Evolutionary conservation across 2,797 vertebrate species (phyloP).

Genomic region (Myotis findleyi): DNA sequence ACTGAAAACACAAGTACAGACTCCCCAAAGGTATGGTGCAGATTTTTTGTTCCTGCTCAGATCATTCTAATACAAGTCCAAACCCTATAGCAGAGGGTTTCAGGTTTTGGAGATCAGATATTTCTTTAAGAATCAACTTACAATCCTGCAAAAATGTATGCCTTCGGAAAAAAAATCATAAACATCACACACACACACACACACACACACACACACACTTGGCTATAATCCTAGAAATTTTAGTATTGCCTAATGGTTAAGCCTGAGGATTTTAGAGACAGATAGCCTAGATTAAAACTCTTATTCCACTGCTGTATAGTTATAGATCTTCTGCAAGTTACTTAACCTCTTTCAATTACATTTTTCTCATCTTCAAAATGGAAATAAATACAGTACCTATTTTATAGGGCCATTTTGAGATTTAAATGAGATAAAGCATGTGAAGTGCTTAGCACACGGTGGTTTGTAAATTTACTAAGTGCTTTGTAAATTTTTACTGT

Average conservation of each 20-base stretch:
- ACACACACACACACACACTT: rapidly evolving
- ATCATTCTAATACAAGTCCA: not conserved
- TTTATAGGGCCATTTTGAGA: not conserved
- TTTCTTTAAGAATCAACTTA: not conserved
- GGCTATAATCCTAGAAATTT: constrained; percentile 21
- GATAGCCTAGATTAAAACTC: not conserved
- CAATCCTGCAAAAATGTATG: constrained; percentile 37
- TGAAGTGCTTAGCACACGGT: not conserved
- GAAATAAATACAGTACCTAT: not conserved
- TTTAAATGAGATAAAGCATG: not conserved
- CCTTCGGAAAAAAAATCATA: not conserved
- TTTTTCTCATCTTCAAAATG: constrained; percentile 36
- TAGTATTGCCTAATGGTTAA: not conserved
- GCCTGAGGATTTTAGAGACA: not conserved
- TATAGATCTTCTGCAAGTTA: not conserved
- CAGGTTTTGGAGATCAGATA: not conserved
- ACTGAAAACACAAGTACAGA: not conserved
- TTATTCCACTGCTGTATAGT: not conserved
- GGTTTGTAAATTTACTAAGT: not conserved
- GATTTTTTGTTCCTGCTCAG: not conserved
- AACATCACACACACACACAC: not conserved
- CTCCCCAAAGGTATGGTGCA: not conserved
- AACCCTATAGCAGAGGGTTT: not conserved
- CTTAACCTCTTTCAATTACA: not conserved
- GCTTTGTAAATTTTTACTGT: not conserved